Percentiles rank a stretch among this genome's conserved stretches.
These are phyloP conservation scores for Narcine bancroftii DNA, from an alignment of 2,113 vertebrate genomes.

Conservation along the genomic window DNA sequence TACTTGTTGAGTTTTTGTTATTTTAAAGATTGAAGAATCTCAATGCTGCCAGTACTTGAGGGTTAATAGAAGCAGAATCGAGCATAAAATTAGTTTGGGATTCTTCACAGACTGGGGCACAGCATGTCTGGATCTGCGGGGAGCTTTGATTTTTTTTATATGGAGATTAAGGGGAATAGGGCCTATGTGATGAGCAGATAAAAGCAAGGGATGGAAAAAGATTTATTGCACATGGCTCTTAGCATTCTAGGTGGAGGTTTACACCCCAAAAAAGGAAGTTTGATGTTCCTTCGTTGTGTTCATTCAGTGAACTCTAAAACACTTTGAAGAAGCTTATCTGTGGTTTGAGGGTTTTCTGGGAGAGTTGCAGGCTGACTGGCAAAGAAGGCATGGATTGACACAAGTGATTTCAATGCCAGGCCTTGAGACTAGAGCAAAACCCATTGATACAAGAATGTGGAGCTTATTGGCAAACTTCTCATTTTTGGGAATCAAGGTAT, in stretches of 20 bases:
- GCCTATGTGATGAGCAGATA: slow-evolving; percentile 36
- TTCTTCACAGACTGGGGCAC: slow-evolving; percentile 36
- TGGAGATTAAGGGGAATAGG: slow-evolving; percentile 36
- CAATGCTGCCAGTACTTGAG: background rate
- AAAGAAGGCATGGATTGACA: slow-evolving; percentile 22
- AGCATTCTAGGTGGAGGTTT: slow-evolving; percentile 35
- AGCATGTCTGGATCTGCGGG: slow-evolving; percentile 36
- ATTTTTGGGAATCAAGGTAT: background rate
- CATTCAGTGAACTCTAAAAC: slow-evolving; percentile 35
- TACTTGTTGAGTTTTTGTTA: background rate
- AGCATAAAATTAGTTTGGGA: slow-evolving; percentile 35
- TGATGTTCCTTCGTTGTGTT: slow-evolving; percentile 35
- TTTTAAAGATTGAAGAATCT: background rate
- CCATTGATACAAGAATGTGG: background rate
- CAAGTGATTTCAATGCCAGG: slow-evolving; percentile 24
- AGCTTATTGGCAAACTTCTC: background rate
- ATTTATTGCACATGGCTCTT: slow-evolving; percentile 35
- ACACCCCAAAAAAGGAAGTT: slow-evolving; percentile 36
- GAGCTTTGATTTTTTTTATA: slow-evolving; percentile 37
- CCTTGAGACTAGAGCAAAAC: background rate
- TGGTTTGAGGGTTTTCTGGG: slow-evolving; percentile 34
- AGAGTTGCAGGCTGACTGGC: slow-evolving; percentile 34
- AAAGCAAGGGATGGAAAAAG: slow-evolving; percentile 36
- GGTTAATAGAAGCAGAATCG: slow-evolving; percentile 31
- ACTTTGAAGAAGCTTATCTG: slow-evolving; percentile 38